Base-by-base conservation (phyloP, 2,797 vertebrate species). In the Enteromius argenteus region DNA sequence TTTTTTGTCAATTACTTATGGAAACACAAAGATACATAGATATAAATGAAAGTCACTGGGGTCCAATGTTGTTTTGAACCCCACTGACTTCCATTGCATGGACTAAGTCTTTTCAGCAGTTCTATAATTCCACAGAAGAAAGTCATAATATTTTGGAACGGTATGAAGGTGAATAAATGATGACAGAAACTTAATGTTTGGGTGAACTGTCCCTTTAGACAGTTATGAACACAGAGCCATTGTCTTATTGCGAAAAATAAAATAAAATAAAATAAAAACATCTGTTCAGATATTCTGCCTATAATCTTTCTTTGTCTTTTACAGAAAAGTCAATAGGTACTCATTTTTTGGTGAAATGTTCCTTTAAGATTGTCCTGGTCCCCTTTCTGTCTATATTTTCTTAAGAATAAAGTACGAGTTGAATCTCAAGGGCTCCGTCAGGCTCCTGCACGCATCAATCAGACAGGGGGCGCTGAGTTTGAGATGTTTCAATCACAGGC, bases 401-500 rank as follows among this genome's bases (percentile, higher is more conserved):
- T 79, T 77, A 67, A 69, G 58, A 83, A 53, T 80, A 86, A 81
- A 68, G 62, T 73, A 85, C 66, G 49, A 81, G 51, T 17, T 56
- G 78, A 85, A 79, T 86, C 84, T 83, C 84, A 87, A 86, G 80
- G 74, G 80, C 71, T 81, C 83, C 39, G 72, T 76, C 51, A 69
- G 80, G 56, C 66, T 83, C 82, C 75, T 82, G 64, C 44, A 19
- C 14, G 30, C 81, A 88, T 89, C 85, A 89, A 89, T 90, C 89
- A 87, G 81, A 84, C 71, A 75, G 75, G 84, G 78, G 87, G 83
- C 76, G 69, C 79, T 19, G 86, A 79, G 76, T 86, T 86, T 89
- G 87, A 90, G 86, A 91, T 90, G 88, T 88, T 89, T 90, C 88
- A 91, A 89, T 91, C 88, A 91, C 64, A 81, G 83, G 35, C 84